Evolutionary conservation across 2,113 vertebrate species (phyloP).

Genomic region (Clarias macrocephalus): DNA sequence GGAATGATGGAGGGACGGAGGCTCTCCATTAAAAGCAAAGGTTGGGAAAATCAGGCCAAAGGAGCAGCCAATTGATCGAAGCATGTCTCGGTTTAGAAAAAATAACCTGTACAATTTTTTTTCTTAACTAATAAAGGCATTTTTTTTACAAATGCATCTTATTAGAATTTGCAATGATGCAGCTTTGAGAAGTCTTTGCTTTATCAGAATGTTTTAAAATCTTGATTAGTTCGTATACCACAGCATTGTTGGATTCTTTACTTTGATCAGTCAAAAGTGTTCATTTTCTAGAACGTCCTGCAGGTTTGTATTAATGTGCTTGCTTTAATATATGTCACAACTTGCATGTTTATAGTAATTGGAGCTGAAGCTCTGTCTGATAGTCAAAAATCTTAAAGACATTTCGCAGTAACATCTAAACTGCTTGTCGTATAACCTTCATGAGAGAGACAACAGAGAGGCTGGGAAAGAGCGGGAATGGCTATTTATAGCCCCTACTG

Average conservation of each 20-base stretch:
- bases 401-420: not conserved
- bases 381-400: not conserved
- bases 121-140: slow-evolving; percentile 32
- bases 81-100: slow-evolving; percentile 54
- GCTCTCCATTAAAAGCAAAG: slow-evolving; percentile 81
- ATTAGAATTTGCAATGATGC: slow-evolving; percentile 86
- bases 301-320: not conserved
- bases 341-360: not conserved
- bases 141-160: not conserved
- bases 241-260: not conserved
- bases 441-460: not conserved
- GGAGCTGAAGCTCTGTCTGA: not conserved
- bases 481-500: not conserved
- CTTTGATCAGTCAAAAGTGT: not conserved
- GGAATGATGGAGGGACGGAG: slow-evolving; percentile 52
- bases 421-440: not conserved
- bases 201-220: not conserved
- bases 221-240: slow-evolving; percentile 16
- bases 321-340: not conserved
- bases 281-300: not conserved
- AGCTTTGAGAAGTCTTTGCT: slow-evolving; percentile 75
- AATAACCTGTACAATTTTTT: slow-evolving; percentile 24
- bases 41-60: slow-evolving; percentile 85
- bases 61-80: slow-evolving; percentile 83
- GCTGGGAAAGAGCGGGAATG: not conserved